Percentiles rank a stretch among this genome's conserved stretches.
phyloP scores from a whole-genome alignment of 2,888 invertebrate genomes.

The Nysson spinosus region DNA sequence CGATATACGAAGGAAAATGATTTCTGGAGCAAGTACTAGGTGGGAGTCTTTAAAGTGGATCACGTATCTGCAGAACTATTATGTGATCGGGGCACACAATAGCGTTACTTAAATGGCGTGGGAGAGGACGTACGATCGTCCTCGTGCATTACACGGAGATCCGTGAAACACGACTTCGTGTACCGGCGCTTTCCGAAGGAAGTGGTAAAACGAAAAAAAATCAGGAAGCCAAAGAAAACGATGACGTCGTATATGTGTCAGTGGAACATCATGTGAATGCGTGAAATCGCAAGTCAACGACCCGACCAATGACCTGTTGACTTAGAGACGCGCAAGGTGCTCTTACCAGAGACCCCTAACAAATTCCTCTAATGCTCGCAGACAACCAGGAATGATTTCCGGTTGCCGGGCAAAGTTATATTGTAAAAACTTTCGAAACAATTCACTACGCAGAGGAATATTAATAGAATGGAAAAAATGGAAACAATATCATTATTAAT shows the following conservation, averaged over 20 bases:
- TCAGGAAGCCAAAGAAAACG: slow-evolving; percentile 40
- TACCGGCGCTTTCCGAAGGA: slow-evolving; percentile 18
- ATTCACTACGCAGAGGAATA: no score
- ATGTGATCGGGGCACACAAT: slow-evolving; percentile 18
- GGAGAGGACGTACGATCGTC: slow-evolving; percentile 34
- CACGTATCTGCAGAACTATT: slow-evolving; percentile 15
- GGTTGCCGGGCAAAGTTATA: no score
- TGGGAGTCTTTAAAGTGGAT: slow-evolving; percentile 8
- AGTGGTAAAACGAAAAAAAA: slow-evolving; percentile 47
- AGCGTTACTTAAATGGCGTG: slow-evolving; percentile 34
- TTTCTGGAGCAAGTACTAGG: not conserved
- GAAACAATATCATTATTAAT: no score
- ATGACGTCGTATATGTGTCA: slow-evolving; percentile 69
- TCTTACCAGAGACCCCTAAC: slow-evolving; percentile 12
- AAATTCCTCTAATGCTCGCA: slow-evolving; percentile 16
- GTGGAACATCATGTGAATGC: slow-evolving; percentile 70
- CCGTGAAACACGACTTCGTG: slow-evolving; percentile 6
- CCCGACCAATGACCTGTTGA: slow-evolving; percentile 62
- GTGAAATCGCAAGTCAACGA: slow-evolving; percentile 76
- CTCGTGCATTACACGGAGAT: not conserved
- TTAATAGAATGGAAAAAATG: no score
- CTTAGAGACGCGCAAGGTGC: slow-evolving; percentile 34
- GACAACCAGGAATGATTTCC: not conserved
- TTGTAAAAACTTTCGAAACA: no score
- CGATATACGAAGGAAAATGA: not conserved